Evolutionary conservation across 2,113 vertebrate genomes (phyloP).

Genomic region (Dicrurus megarhynchus): DNA sequence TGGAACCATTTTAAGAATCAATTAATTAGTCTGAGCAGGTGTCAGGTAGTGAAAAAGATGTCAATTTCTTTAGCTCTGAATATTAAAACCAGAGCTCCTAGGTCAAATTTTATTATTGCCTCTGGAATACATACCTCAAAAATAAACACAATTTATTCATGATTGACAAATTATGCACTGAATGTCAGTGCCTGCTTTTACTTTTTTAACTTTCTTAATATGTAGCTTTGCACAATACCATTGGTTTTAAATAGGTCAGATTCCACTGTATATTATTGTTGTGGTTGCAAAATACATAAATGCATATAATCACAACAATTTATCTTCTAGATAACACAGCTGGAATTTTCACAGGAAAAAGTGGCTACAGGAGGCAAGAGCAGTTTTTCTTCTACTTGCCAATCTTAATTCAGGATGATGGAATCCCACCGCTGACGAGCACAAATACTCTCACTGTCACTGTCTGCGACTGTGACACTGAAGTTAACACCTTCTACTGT

Average conservation of each 20-base stretch:
- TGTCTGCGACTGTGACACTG: constrained; percentile 83
- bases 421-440: constrained; percentile 81
- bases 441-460: constrained; percentile 86
- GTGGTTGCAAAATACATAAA: background rate
- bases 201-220: background rate
- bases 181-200: background rate
- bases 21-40: background rate
- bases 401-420: constrained; percentile 86
- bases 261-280: background rate
- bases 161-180: background rate
- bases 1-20: background rate
- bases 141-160: background rate
- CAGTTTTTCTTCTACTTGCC: constrained; percentile 78
- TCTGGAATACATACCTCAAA: background rate
- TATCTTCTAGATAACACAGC: constrained; percentile 89
- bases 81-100: background rate
- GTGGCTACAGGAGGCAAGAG: constrained; percentile 80
- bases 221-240: background rate
- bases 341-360: constrained; percentile 80
- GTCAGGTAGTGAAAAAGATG: background rate
- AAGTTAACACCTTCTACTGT: constrained; percentile 70
- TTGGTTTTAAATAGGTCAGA: background rate
- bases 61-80: background rate
- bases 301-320: background rate
- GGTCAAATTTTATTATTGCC: background rate